Evolutionary conservation across 1,140 invertebrate genomes (phyloP).

Genomic region (Aphelinus atriplicis): DNA sequence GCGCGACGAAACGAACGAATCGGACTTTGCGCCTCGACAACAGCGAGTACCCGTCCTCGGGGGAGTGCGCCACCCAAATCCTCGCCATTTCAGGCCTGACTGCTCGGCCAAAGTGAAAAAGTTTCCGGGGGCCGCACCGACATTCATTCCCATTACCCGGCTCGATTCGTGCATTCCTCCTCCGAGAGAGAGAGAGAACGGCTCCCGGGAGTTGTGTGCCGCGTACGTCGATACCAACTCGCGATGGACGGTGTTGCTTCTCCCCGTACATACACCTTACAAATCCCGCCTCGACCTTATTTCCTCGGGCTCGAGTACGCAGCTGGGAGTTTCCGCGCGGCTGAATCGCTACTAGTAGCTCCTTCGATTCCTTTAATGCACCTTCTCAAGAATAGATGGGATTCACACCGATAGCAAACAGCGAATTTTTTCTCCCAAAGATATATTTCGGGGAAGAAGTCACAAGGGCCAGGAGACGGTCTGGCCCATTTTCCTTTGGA

Average conservation of each 20-base stretch:
- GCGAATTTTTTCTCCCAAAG: too few relatives aligned
- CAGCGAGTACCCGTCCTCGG: constrained; percentile 11
- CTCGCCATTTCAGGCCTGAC: constrained; percentile 60
- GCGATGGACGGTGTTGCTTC: too few relatives aligned
- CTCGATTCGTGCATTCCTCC: not conserved
- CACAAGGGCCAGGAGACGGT: too few relatives aligned
- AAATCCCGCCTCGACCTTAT: not conserved
- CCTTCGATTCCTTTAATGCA: not conserved
- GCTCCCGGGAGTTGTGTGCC: not conserved
- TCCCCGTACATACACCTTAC: too few relatives aligned
- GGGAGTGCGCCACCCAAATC: constrained; percentile 1
- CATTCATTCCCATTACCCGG: constrained; percentile 50
- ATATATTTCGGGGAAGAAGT: too few relatives aligned
- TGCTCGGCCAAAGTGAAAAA: constrained; percentile 60
- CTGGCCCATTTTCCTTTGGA: too few relatives aligned
- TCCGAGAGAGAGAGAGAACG: not conserved
- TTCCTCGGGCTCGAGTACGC: not conserved
- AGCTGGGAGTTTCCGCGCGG: not conserved
- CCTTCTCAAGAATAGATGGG: too few relatives aligned
- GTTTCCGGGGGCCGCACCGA: constrained; percentile 44
- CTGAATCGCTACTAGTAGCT: not conserved
- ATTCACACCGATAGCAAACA: too few relatives aligned
- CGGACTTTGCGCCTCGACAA: not conserved
- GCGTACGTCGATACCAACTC: too few relatives aligned
- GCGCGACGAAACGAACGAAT: constrained; percentile 1